A percentile compares a stretch with the other conserved stretches of the same genome.
Evolutionary conservation across 2,113 vertebrate genomes (phyloP).

Genomic region (Xiphophorus maculatus): DNA sequence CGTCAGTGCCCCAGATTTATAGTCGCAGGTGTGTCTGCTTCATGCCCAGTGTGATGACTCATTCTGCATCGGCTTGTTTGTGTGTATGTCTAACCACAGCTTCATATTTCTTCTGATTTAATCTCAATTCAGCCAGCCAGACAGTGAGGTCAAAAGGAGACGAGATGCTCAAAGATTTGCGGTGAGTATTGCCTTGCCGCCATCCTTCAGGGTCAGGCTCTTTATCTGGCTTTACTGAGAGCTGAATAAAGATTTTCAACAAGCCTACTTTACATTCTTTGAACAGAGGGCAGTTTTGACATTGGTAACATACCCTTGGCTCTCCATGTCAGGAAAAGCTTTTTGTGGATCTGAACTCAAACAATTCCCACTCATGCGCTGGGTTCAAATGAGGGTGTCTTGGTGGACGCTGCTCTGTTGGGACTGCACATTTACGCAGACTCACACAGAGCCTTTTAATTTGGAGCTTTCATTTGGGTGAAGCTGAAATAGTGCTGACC

Average conservation of each 20-base stretch:
- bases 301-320: constrained; percentile 67
- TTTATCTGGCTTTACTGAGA: constrained; percentile 41
- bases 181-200: constrained; percentile 4
- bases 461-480: constrained; percentile 32
- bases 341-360: constrained; percentile 38
- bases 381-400: constrained; percentile 53
- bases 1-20: constrained; percentile 15
- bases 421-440: constrained; percentile 23
- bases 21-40: constrained; percentile 29
- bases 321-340: constrained; percentile 43
- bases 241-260: constrained; percentile 35
- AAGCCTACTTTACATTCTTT: constrained; percentile 55
- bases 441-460: constrained; percentile 22
- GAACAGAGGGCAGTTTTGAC: constrained; percentile 49
- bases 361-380: constrained; percentile 23
- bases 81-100: constrained; percentile 10
- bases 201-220: constrained; percentile 35
- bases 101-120: constrained; percentile 11
- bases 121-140: constrained; percentile 21
- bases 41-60: constrained; percentile 38
- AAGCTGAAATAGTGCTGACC: constrained; percentile 49
- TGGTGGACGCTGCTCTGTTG: not conserved
- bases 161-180: constrained; percentile 31
- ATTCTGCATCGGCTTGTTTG: constrained; percentile 19
- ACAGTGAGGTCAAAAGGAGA: constrained; percentile 24